Evolutionary conservation across 2,888 invertebrate genomes (phyloP).

Genomic region (Drosophila macrospina): DNA sequence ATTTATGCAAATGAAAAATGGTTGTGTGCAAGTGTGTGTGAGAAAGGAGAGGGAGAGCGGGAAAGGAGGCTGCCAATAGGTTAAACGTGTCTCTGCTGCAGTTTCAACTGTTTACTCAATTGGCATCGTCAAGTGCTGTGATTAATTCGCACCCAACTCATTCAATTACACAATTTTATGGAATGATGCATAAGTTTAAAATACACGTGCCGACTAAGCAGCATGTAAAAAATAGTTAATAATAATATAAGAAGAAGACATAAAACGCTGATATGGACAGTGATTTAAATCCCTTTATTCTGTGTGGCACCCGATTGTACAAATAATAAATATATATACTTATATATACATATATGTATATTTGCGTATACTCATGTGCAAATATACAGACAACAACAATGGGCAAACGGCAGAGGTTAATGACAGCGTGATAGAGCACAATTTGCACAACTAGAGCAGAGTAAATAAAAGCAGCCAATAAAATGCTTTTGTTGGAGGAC

Average conservation of each 20-base stretch:
- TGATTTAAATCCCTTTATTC: conserved; percentile 12
- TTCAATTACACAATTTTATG: conserved; percentile 47
- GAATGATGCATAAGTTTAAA: conserved; percentile 25
- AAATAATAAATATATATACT: conserved; percentile 9
- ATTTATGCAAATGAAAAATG: conserved; percentile 18
- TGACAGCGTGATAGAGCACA: conserved; percentile 44
- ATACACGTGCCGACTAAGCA: conserved; percentile 33
- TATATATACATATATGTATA: conserved; percentile 5
- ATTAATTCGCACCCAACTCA: conserved; percentile 44
- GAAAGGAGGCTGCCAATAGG: conserved; percentile 1
- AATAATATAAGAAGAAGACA: background rate
- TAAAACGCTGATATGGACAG: conserved; percentile 7
- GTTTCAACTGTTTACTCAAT: conserved; percentile 41
- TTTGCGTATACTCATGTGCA: background rate
- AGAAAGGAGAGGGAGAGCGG: background rate
- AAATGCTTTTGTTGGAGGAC: conserved; percentile 26
- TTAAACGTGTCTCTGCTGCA: conserved; percentile 33
- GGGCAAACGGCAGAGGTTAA: conserved; percentile 40
- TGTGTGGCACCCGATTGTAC: conserved; percentile 1
- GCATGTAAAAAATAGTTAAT: conserved; percentile 8
- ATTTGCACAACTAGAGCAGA: conserved; percentile 40
- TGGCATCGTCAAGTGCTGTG: conserved; percentile 38
- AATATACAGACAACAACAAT: conserved; percentile 20
- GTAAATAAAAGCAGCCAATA: conserved; percentile 27
- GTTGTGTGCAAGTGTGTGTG: conserved; percentile 1